These are phyloP conservation scores for Hyposmocoma kahamanoa DNA, from an alignment of 1,140 invertebrate species.

Conservation along the genomic window DNA sequence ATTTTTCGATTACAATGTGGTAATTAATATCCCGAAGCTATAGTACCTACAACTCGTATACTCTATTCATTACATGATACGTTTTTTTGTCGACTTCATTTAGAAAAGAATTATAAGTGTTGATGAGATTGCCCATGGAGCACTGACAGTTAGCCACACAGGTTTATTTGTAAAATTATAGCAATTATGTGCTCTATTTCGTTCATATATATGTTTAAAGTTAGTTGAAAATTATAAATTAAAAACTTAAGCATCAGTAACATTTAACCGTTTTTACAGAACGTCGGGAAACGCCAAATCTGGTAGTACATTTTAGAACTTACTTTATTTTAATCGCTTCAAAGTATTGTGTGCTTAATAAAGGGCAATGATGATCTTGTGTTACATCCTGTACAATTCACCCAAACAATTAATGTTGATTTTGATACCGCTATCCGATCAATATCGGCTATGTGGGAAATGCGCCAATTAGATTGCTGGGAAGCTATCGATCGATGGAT, in stretches of 20 bases:
- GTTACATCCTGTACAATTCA: background rate
- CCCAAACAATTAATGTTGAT: constrained; percentile 1
- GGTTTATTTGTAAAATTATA: background rate
- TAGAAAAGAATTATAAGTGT: constrained; percentile 22
- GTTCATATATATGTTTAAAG: background rate
- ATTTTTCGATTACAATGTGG: no score
- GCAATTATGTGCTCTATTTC: background rate
- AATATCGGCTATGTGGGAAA: background rate
- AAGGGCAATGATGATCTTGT: no score
- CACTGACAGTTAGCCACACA: background rate
- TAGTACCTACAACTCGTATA: no score
- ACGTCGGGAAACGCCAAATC: background rate
- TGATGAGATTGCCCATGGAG: constrained; percentile 20
- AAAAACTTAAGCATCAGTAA: no score
- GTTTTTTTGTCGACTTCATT: constrained; percentile 11
- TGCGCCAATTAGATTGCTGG: background rate
- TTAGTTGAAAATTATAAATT: background rate
- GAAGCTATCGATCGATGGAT: background rate
- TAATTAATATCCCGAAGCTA: no score
- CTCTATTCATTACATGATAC: background rate
- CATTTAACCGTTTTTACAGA: background rate
- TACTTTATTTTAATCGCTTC: background rate
- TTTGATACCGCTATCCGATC: constrained; percentile 1
- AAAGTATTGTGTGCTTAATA: no score
- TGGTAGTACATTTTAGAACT: background rate